A percentile compares a stretch with the other conserved stretches of the same genome.
Conservation (phyloP, 2,113 vertebrate genomes). For the Sapayoa aenigma region DNA sequence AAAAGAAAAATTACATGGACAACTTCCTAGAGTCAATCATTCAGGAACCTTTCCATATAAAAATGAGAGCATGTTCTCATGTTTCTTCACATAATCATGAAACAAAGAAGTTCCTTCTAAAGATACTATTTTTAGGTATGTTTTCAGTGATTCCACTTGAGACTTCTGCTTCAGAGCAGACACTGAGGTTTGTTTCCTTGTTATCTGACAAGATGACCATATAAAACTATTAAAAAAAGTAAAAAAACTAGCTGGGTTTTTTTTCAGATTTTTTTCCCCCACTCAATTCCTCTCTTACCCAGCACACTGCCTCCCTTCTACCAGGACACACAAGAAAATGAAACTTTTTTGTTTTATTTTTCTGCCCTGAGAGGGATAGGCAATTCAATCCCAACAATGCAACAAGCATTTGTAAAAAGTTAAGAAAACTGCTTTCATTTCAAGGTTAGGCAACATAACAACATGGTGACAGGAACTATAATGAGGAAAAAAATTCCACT, state of each 20-base stretch:
- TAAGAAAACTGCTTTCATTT: conserved; percentile 9
- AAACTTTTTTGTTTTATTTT: neutral
- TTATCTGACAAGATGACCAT: neutral
- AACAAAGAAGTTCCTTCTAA: neutral
- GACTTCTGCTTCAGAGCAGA: conserved; percentile 2
- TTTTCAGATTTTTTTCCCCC: neutral
- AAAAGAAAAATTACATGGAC: neutral
- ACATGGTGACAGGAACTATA: neutral
- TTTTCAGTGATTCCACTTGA: neutral
- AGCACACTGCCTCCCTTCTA: neutral
- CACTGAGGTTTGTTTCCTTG: neutral
- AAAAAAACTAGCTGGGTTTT: neutral
- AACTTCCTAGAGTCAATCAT: neutral
- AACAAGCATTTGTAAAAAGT: neutral
- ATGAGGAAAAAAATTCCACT: neutral
- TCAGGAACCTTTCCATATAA: neutral
- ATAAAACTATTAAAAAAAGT: neutral
- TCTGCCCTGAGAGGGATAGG: neutral
- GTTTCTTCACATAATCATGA: neutral
- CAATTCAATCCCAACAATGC: neutral
- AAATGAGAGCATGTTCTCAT: neutral
- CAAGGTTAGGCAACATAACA: neutral
- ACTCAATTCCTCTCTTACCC: neutral
- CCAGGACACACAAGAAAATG: neutral
- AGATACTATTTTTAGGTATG: neutral